Conservation (phyloP, 2,888 invertebrate genomes). For the Melinaea menophilus region DNA sequence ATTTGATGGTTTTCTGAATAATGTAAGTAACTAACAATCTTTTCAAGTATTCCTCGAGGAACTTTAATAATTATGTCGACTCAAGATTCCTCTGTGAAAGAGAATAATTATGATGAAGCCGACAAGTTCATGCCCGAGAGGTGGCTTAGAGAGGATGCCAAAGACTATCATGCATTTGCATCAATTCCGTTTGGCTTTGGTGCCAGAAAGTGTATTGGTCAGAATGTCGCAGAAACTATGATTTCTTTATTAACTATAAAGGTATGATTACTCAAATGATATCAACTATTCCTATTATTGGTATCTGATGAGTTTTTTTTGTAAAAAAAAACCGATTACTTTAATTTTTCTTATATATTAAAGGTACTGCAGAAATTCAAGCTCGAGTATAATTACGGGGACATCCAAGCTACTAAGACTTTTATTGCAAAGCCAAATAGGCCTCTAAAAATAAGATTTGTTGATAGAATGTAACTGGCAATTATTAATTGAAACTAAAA, state of each 20-base stretch:
- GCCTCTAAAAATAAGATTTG: constrained; percentile 80
- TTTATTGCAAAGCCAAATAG: constrained; percentile 80
- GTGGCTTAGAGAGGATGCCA: constrained; percentile 71
- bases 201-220: constrained; percentile 79
- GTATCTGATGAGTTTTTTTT: background rate
- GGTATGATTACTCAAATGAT: constrained; percentile 49
- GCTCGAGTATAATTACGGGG: constrained; percentile 82
- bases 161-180: constrained; percentile 74
- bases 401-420: constrained; percentile 75
- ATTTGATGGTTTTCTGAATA: too few species aligned
- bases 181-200: constrained; percentile 82
- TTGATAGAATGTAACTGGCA: constrained; percentile 65
- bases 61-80: constrained; percentile 82
- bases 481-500: too few species aligned
- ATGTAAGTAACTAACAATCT: background rate
- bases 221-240: constrained; percentile 79
- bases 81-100: constrained; percentile 78
- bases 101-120: constrained; percentile 82
- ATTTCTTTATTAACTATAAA: constrained; percentile 76
- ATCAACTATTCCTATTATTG: background rate
- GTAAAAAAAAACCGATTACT: background rate
- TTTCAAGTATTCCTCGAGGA: constrained; percentile 67
- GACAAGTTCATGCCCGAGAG: constrained; percentile 79
- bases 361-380: constrained; percentile 80
- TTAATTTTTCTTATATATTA: background rate